phyloP scores from a whole-genome alignment of 2,797 vertebrate species.

The Mormyrus hasselquistii region DNA sequence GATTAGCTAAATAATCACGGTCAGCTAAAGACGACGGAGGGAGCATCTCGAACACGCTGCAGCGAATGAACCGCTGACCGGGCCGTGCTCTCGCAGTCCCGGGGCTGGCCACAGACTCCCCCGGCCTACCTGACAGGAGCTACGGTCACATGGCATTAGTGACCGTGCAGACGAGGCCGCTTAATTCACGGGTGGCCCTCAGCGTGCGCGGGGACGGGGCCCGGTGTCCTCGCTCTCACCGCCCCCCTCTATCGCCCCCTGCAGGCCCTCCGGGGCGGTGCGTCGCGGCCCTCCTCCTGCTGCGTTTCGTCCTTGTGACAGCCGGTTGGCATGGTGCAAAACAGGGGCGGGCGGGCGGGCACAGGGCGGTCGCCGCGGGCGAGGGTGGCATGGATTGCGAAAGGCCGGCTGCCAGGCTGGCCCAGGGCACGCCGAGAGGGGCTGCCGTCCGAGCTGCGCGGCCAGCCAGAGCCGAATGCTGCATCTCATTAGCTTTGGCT shows the following conservation, averaged over 20 bases:
- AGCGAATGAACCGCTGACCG: neutral
- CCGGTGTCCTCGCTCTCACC: neutral
- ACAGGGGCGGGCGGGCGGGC: conserved; percentile 38
- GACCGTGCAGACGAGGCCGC: neutral
- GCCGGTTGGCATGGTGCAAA: conserved; percentile 43
- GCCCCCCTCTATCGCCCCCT: neutral
- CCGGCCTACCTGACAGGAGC: neutral
- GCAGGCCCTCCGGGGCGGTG: neutral
- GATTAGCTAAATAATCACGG: conserved; percentile 25
- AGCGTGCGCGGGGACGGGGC: neutral
- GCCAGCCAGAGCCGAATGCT: conserved; percentile 38
- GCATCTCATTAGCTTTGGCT: conserved; percentile 37
- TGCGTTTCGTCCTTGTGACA: conserved; percentile 19
- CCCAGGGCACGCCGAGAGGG: conserved; percentile 29
- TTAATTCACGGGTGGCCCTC: neutral
- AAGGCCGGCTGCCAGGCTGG: conserved; percentile 44
- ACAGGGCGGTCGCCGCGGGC: conserved; percentile 32
- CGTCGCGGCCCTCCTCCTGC: neutral
- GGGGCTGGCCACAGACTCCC: neutral
- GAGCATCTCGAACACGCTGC: neutral
- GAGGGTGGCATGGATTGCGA: conserved; percentile 36
- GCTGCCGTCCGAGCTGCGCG: conserved; percentile 29
- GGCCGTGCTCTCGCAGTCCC: neutral
- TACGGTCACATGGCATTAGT: neutral
- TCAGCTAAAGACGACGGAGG: neutral